phyloP scores from a whole-genome alignment of 2,797 vertebrate species.

The Parauchenoglanis ngamensis region DNA sequence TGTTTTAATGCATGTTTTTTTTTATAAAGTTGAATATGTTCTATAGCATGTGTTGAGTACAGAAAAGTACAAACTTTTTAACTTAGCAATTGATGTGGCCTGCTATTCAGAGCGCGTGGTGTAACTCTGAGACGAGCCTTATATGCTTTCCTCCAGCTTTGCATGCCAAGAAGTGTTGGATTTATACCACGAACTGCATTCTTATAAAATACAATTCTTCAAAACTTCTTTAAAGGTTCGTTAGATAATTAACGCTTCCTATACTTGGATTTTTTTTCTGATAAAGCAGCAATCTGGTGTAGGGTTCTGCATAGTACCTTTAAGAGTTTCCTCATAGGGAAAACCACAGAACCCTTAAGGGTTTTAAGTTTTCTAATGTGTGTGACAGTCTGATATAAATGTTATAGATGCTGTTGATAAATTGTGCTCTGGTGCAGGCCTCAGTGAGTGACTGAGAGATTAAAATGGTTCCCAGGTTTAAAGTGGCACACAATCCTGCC shows the following conservation, averaged over 20 bases:
- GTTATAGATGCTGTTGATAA: slow-evolving; percentile 27
- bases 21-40: neutral
- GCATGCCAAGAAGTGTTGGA: slow-evolving; percentile 7
- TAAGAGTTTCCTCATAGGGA: neutral
- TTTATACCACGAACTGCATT: neutral
- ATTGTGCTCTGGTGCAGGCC: neutral
- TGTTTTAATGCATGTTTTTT: neutral
- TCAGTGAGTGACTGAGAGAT: slow-evolving; percentile 21
- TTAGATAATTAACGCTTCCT: neutral
- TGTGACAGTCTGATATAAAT: slow-evolving; percentile 28
- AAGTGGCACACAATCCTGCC: slow-evolving; percentile 22
- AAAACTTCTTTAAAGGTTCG: neutral
- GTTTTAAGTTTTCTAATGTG: neutral
- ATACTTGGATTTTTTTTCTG: neutral
- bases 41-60: neutral
- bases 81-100: neutral
- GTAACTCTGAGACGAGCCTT: neutral
- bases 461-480: slow-evolving; percentile 41
- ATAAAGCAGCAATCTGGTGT: neutral
- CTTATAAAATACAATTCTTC: neutral
- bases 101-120: neutral
- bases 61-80: neutral
- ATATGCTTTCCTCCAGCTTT: neutral
- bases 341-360: neutral
- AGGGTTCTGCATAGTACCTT: neutral